Evolutionary conservation across 2,113 vertebrate species (phyloP), one percentile per base, ranked within the genome.

Genomic region (Chlamydotis undulata): DNA sequence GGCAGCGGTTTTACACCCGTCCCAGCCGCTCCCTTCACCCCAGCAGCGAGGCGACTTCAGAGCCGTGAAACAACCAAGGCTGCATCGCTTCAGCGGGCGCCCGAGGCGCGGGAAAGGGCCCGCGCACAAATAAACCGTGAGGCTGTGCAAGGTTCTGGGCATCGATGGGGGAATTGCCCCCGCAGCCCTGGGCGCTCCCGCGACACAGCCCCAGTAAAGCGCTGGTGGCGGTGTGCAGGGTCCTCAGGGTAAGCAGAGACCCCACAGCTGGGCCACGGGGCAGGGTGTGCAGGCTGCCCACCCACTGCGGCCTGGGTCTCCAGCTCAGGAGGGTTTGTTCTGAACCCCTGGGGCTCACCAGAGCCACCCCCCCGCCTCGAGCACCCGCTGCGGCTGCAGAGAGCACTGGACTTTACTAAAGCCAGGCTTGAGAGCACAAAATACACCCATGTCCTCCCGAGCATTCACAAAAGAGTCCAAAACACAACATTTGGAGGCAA

Each of bases 401-500:
- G 52, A 79, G 94, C 82, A 22, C 60, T 52, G 92, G 89, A 17
- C 78, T 94, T 95, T 89, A 94, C 65, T 97, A 68, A 95, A 94
- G 61, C 22, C 8, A 4, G 74, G 75, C 19, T 17, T 1, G 9
- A 29, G 35, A 91, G 60, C 7, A 7, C 25, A 22, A 52, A 81
- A 56, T 21, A 43, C 64, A 70, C 28, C 24, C 4, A 1, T 13
- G 7, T 22, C 78, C 24, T 59, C 29, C 63, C 0, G 0, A 56
- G 39, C 53, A 18, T 4, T 37, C 55, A 6, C 24, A 19, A 45
- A 31, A 60, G 9, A 61, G 45, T 19, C 56, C 61, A 25, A 83
- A 91, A 2, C 29, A 28, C 53, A 55, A 4, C 1, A 3, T 55
- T 39, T 2, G 2, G 39, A 25, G 83, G 37, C 60, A 19, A 73